Conservation (phyloP, 2,888 invertebrate genomes). For the Epiblema foenella region DNA sequence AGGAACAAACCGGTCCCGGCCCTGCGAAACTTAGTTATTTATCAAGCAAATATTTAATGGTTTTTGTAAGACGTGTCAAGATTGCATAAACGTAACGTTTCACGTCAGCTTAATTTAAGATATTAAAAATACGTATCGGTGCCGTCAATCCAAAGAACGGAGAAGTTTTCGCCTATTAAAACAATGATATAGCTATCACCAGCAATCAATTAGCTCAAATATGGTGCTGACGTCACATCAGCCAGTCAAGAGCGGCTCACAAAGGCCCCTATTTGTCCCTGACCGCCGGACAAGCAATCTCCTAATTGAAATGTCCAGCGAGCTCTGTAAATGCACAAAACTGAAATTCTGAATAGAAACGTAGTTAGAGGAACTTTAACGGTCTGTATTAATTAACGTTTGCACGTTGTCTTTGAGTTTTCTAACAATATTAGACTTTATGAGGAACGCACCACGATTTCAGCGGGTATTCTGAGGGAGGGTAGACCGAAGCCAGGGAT, state of each 20-base stretch:
- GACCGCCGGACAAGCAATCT: slow-evolving; percentile 69
- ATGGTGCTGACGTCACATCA: slow-evolving; percentile 30
- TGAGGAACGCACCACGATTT: no score
- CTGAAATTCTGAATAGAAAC: slow-evolving; percentile 50
- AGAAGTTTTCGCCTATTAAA: neutral
- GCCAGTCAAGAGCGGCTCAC: slow-evolving; percentile 21
- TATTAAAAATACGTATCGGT: no score
- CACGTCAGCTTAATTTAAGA: no score
- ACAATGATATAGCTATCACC: neutral
- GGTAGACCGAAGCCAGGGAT: no score
- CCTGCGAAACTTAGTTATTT: no score
- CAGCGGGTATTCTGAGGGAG: no score
- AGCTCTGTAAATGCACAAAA: slow-evolving; percentile 49
- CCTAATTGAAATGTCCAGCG: slow-evolving; percentile 71
- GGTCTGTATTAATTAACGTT: slow-evolving; percentile 19
- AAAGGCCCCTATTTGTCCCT: slow-evolving; percentile 40
- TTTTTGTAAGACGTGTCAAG: no score
- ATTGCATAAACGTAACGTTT: no score
- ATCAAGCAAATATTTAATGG: no score
- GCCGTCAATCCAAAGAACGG: no score
- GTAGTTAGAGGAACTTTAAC: slow-evolving; percentile 11
- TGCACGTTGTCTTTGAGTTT: slow-evolving; percentile 8
- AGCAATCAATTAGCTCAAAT: slow-evolving; percentile 32
- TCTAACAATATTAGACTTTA: neutral
- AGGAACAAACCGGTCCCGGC: no score